phyloP scores from a whole-genome alignment of 2,888 invertebrate genomes.

The Tachina grossa region DNA sequence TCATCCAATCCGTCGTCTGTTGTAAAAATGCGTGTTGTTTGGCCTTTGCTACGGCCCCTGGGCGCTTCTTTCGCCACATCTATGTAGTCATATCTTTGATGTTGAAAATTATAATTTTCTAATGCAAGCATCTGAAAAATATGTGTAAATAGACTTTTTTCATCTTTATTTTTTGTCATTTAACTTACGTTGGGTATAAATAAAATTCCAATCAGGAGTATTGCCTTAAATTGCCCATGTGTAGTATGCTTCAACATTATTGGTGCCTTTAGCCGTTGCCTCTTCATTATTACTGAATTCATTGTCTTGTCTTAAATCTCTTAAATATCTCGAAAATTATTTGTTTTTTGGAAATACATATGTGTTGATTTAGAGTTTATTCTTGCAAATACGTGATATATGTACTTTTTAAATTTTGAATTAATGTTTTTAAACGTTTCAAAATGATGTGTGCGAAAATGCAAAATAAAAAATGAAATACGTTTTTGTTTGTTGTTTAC shows the following conservation, averaged over 20 bases:
- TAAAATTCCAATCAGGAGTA: conserved; percentile 29
- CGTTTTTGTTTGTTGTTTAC: background rate
- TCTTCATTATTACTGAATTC: conserved; percentile 70
- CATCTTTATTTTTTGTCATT: background rate
- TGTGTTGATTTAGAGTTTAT: conserved; percentile 51
- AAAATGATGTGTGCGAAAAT: conserved; percentile 10
- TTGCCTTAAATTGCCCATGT: conserved; percentile 14
- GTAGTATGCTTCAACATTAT: conserved; percentile 33
- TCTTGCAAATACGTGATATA: conserved; percentile 60
- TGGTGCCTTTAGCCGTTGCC: conserved; percentile 38
- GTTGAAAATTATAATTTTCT: background rate
- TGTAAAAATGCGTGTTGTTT: conserved; percentile 77
- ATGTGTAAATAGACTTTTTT: background rate
- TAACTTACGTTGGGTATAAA: conserved; percentile 26
- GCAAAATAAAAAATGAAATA: background rate
- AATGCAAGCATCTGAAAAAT: conserved; percentile 20
- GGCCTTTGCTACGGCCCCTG: conserved; percentile 69
- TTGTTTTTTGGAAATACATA: conserved; percentile 11
- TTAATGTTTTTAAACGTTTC: conserved; percentile 31
- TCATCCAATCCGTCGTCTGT: conserved; percentile 76
- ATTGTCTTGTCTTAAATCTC: conserved; percentile 70
- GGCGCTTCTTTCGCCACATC: conserved; percentile 74
- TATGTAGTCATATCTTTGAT: conserved; percentile 73
- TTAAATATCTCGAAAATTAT: conserved; percentile 47
- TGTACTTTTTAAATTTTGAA: conserved; percentile 24